These are phyloP conservation scores for Montipora sp. DNA, from an alignment of 64 coral and sea anemone genomes.

Conservation along the genomic window DNA sequence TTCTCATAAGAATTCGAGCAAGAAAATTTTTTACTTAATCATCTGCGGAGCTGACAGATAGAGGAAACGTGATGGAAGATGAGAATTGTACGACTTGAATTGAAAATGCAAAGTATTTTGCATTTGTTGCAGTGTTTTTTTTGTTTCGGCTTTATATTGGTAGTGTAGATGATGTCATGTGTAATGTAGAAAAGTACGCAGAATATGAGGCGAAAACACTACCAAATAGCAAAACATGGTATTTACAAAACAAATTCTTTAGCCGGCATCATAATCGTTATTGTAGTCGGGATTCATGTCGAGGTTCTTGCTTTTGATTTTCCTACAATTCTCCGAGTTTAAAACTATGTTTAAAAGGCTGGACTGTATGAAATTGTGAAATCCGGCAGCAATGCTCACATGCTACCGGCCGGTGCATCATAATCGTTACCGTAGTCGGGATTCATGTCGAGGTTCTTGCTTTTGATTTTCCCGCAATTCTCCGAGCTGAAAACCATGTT, in stretches of 20 bases:
- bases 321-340: constrained; percentile 61
- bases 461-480: too few species aligned
- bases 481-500: too few species aligned
- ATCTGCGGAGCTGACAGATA: constrained; percentile 60
- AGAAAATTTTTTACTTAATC: neutral
- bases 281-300: constrained; percentile 54
- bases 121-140: too few species aligned
- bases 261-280: constrained; percentile 40
- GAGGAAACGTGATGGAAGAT: constrained; percentile 59
- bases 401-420: constrained; percentile 49
- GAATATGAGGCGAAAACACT: too few species aligned
- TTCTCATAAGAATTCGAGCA: too few species aligned
- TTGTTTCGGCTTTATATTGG: too few species aligned
- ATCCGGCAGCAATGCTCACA: constrained; percentile 53
- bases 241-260: too few species aligned
- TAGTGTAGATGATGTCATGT: too few species aligned
- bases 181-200: too few species aligned
- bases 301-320: constrained; percentile 70
- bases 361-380: constrained; percentile 57
- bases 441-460: too few species aligned
- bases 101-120: neutral
- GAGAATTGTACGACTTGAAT: constrained; percentile 16
- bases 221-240: too few species aligned
- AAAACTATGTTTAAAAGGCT: constrained; percentile 65
- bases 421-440: too few species aligned